phyloP scores from a whole-genome alignment of 2,113 vertebrate species.

The Mus pahari region DNA sequence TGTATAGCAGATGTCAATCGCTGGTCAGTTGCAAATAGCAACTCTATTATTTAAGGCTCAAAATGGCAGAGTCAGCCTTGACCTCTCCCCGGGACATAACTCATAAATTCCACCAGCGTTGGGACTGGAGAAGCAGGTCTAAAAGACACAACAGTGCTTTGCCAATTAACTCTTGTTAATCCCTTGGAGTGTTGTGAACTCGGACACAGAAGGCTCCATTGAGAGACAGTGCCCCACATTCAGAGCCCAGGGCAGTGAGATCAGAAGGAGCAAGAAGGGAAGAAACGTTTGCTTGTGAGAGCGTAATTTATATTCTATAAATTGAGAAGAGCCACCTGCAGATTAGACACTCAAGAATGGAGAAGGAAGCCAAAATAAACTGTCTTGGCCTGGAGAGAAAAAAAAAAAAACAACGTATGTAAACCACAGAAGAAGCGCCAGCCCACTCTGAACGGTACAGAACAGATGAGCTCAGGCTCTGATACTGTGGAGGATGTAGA shows the following conservation, averaged over 20 bases:
- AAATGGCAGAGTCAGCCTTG: constrained; percentile 45
- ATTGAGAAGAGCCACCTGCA: constrained; percentile 25
- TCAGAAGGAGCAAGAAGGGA: neutral
- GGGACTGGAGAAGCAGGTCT: neutral
- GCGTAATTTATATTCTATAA: constrained; percentile 60
- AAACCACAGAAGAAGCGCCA: constrained; percentile 26
- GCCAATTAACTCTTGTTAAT: constrained; percentile 23
- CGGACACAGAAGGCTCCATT: neutral
- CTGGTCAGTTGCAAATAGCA: constrained; percentile 50
- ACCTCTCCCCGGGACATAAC: constrained; percentile 43
- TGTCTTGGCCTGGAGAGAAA: neutral
- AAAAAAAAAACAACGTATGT: neutral
- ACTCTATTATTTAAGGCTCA: constrained; percentile 51
- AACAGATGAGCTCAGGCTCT: neutral
- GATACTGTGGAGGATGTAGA: too few relatives aligned
- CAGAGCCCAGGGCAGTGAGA: constrained; percentile 15
- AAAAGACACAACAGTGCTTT: neutral
- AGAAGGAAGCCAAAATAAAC: constrained; percentile 38
- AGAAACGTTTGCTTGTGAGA: constrained; percentile 62
- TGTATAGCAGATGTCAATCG: neutral
- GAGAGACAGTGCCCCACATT: neutral
- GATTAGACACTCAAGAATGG: neutral
- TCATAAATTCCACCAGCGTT: neutral
- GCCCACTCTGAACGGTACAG: neutral
- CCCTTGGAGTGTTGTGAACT: neutral